phyloP scores from a whole-genome alignment of 2,113 vertebrate species.

The Abramis brama region DNA sequence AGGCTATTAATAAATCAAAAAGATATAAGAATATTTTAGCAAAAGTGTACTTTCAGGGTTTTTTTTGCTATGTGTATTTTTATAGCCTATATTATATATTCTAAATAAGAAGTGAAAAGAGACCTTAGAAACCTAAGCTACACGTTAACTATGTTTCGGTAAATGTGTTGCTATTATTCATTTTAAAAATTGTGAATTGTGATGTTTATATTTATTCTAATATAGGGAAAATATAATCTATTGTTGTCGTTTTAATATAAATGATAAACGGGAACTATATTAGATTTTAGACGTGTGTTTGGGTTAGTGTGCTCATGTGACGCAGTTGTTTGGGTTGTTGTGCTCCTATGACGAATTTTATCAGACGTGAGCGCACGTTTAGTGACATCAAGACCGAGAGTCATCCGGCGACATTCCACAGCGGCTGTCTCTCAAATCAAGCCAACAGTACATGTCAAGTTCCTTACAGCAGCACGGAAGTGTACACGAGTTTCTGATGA shows the following conservation, averaged over 20 bases:
- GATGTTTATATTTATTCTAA: too few species aligned
- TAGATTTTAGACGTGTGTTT: not conserved
- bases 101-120: too few species aligned
- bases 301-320: not conserved
- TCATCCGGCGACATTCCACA: slow-evolving; percentile 66
- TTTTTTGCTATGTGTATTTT: too few species aligned
- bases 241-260: not conserved
- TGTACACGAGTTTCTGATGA: not conserved
- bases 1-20: too few species aligned
- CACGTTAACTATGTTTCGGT: too few species aligned
- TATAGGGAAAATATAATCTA: too few species aligned
- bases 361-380: not conserved
- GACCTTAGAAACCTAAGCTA: too few species aligned
- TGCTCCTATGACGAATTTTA: not conserved
- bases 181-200: too few species aligned
- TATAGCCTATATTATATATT: too few species aligned
- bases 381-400: slow-evolving; percentile 65
- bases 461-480: slow-evolving; percentile 62
- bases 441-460: slow-evolving; percentile 29
- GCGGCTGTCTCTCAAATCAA: not conserved
- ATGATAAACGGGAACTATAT: not conserved
- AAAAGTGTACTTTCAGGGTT: too few species aligned
- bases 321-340: not conserved
- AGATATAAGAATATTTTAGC: too few species aligned
- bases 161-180: too few species aligned